Base-by-base conservation (phyloP, 2,113 vertebrate genomes). In the Melanerpes aurifrons region DNA sequence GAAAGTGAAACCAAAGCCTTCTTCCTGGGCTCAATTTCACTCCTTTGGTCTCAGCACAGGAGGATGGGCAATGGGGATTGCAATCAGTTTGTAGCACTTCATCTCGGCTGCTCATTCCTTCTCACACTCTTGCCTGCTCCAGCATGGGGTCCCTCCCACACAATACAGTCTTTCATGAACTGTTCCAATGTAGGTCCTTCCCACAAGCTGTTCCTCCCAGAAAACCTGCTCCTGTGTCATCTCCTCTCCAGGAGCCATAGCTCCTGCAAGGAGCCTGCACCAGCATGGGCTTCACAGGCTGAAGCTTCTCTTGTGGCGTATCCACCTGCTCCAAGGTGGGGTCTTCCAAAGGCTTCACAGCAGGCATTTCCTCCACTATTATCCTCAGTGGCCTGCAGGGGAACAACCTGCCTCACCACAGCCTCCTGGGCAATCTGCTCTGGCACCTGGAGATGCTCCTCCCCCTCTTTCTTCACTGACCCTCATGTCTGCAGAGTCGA, bases 251-350 rank as follows among this genome's bases (percentile, higher is more conserved):
- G 45, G 6, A 17, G 10, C 32, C 15, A 5, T 0, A 6, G 25
- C 5, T 86, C 50, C 47, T 70, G 43, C 43, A 63, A 59, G 56
- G 16, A 75, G 45, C 16, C 45, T 72, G 64, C 47, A 62, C 37
- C 89, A 66, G 9, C 10, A 4, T 0, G 9, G 32, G 37, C 20
- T 73, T 78, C 58, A 48, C 3, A 40, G 58, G 72, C 40, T 62
- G 6, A 43, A 54, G 5, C 19, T 15, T 66, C 63, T 19, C 73
- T 37, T 58, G 54, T 20, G 24, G 24, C 4, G 5, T 10, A 43
- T 24, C 28, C 15, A 8, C 19, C 40, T 29, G 31, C 15, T 66
- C n/a, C 9, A 3, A 10, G 1, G 0, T 14, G 6, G 43, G 12
- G 9, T 29, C 17, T 22, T 63, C 20, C 48, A 37, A 3, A 5